Conservation (phyloP, 30 jellyfish, hydroid and myxozoan genomes). For the Aurelia sp. region DNA sequence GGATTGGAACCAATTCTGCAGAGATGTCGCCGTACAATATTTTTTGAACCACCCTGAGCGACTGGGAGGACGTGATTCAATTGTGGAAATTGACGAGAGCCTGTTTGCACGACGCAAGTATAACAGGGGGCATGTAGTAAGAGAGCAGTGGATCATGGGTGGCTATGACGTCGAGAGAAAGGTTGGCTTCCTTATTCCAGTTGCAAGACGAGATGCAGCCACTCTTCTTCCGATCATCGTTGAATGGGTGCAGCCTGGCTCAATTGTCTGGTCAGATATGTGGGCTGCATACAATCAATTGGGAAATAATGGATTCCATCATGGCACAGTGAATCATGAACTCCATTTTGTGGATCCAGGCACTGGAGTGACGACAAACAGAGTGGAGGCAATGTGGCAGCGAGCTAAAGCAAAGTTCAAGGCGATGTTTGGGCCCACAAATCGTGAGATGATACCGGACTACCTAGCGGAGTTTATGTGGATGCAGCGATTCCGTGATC, state of each 20-base stretch:
- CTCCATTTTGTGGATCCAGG: constrained; percentile 54
- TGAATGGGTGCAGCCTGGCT: constrained; percentile 46
- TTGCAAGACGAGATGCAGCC: constrained; percentile 58
- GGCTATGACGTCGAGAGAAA: constrained; percentile 30
- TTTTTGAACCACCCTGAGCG: constrained; percentile 35
- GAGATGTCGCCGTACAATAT: constrained; percentile 27
- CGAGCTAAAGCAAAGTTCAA: constrained; percentile 24
- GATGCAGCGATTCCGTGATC: constrained; percentile 15
- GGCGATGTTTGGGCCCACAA: constrained; percentile 41
- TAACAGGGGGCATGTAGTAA: constrained; percentile 56
- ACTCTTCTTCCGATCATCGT: constrained; percentile 45
- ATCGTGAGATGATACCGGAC: constrained; percentile 21
- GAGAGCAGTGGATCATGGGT: constrained; percentile 57
- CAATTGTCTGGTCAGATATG: constrained; percentile 50
- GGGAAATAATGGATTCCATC: constrained; percentile 34
- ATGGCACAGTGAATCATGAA: constrained; percentile 52
- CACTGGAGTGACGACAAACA: constrained; percentile 51
- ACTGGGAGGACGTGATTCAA: constrained; percentile 39
- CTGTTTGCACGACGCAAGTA: constrained; percentile 53
- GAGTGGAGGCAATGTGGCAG: constrained; percentile 46
- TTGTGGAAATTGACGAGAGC: constrained; percentile 37
- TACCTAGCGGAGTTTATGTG: constrained; percentile 32
- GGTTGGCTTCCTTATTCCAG: constrained; percentile 53
- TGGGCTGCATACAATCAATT: constrained; percentile 55
- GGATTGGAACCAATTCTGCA: constrained; percentile 62